Percentiles rank a stretch among this genome's conserved stretches.
These are phyloP conservation scores for Stenurella melanura DNA, from an alignment of 2,888 invertebrate genomes.

Conservation along the genomic window DNA sequence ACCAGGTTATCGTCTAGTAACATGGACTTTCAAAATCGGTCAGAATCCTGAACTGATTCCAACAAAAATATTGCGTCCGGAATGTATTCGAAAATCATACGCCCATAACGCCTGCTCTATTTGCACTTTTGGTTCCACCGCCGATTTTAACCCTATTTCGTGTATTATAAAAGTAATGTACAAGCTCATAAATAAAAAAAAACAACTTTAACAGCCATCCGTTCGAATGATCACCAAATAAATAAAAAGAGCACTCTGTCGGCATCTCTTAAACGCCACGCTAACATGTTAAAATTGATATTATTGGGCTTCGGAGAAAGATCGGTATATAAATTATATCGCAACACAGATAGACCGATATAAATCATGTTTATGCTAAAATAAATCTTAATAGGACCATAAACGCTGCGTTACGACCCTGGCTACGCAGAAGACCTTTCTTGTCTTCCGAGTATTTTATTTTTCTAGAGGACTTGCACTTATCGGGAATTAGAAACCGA, in stretches of 20 bases:
- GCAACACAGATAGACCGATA: neutral
- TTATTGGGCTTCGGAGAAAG: neutral
- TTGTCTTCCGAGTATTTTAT: neutral
- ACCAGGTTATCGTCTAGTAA: too few species aligned
- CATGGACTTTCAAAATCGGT: too few species aligned
- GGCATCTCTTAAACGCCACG: neutral
- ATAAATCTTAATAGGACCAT: neutral
- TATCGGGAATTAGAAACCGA: constrained; percentile 1
- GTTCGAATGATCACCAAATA: neutral
- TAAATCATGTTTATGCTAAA: constrained; percentile 3
- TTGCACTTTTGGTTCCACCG: too few species aligned
- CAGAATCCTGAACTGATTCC: too few species aligned
- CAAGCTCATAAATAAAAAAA: neutral
- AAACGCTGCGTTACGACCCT: neutral
- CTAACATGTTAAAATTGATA: neutral
- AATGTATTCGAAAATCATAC: too few species aligned
- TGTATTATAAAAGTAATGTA: too few species aligned
- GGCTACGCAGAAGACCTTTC: neutral
- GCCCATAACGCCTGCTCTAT: too few species aligned
- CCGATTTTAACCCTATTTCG: too few species aligned
- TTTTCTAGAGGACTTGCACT: neutral
- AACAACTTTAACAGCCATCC: neutral
- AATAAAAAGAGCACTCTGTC: neutral
- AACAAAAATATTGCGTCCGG: too few species aligned
- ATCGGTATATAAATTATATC: neutral